Evolutionary conservation across 2,113 vertebrate species (phyloP).

Genomic region (Dermatemys mawii): DNA sequence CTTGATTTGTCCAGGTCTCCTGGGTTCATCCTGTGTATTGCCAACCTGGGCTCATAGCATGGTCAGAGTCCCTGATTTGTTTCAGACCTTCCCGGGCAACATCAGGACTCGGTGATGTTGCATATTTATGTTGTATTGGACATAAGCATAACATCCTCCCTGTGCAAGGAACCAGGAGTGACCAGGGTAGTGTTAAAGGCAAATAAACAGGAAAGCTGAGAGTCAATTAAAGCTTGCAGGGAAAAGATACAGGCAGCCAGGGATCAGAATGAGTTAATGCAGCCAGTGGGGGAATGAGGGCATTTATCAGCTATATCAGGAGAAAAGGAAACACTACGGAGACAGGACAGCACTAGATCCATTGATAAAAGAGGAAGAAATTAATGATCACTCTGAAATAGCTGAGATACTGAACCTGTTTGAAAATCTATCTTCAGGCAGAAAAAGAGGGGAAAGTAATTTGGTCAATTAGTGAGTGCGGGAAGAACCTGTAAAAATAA

Average conservation of each 20-base stretch:
- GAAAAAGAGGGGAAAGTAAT: not conserved
- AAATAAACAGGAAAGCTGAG: not conserved
- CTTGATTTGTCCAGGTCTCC: not conserved
- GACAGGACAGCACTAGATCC: not conserved
- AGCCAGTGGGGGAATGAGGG: not conserved
- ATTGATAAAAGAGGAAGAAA: not conserved
- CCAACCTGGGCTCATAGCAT: not conserved
- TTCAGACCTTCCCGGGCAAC: not conserved
- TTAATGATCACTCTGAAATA: not conserved
- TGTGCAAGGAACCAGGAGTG: not conserved
- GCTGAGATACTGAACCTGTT: not conserved
- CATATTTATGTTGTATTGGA: not conserved
- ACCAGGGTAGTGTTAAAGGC: not conserved
- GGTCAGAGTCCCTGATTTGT: not conserved
- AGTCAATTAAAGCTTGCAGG: not conserved
- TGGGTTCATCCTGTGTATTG: not conserved
- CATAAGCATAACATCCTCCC: not conserved
- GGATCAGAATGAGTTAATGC: not conserved
- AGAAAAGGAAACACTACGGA: not conserved
- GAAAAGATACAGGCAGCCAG: rapidly evolving
- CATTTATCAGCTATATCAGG: not conserved
- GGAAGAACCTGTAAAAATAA: not conserved
- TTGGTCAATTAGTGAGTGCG: not conserved
- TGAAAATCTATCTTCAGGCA: not conserved
- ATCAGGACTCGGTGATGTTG: not conserved